These are phyloP conservation scores for Nomada ruficornis DNA, from an alignment of 2,888 invertebrate genomes.

Conservation along the genomic window DNA sequence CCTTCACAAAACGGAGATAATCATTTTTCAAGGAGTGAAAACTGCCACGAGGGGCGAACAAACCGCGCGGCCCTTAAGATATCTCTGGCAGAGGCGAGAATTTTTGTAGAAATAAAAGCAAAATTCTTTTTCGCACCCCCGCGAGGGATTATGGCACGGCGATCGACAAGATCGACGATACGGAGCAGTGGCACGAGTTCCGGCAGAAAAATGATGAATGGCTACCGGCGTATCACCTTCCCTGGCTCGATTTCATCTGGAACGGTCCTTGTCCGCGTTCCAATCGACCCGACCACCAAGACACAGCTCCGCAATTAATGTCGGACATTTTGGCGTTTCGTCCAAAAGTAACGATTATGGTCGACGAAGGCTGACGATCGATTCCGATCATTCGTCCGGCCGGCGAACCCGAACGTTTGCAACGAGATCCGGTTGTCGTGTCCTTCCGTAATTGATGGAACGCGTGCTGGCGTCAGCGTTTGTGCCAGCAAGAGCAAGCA, in stretches of 20 bases:
- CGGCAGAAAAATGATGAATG: slow-evolving; percentile 68
- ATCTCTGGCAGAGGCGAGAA: not conserved
- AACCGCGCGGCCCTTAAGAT: no score
- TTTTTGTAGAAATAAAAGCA: slow-evolving; percentile 11
- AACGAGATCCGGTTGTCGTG: slow-evolving; percentile 23
- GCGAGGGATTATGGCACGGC: slow-evolving; percentile 11
- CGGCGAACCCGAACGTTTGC: not conserved
- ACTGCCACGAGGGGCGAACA: no score
- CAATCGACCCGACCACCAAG: slow-evolving; percentile 50
- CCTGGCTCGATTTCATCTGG: not conserved
- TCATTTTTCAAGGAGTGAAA: no score
- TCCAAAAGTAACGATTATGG: slow-evolving; percentile 30
- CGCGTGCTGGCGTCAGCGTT: slow-evolving; percentile 11
- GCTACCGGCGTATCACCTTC: slow-evolving; percentile 44
- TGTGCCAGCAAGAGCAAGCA: not conserved
- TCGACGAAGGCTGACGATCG: slow-evolving; percentile 2
- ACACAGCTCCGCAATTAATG: slow-evolving; percentile 46
- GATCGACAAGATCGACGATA: slow-evolving; percentile 69
- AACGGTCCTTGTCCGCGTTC: slow-evolving; percentile 21
- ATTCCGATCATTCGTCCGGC: slow-evolving; percentile 11
- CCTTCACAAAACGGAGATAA: no score
- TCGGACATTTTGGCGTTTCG: slow-evolving; percentile 31
- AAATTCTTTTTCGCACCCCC: slow-evolving; percentile 33
- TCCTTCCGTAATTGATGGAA: slow-evolving; percentile 28
- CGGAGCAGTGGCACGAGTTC: slow-evolving; percentile 17